phyloP scores from a whole-genome alignment of 2,113 vertebrate species.

The Amazona guildingii region DNA sequence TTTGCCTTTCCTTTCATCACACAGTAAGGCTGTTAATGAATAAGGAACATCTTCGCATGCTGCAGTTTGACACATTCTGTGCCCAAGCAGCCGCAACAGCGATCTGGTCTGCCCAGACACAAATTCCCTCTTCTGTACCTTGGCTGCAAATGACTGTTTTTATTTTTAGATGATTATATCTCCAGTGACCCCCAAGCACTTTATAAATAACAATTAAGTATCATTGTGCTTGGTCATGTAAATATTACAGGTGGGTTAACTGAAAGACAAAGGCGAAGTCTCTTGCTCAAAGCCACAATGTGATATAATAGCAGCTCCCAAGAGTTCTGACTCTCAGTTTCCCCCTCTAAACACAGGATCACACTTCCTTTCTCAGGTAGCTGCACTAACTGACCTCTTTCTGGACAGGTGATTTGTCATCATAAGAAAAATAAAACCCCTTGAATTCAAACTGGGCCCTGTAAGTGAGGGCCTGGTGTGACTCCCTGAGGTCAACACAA shows the following conservation, averaged over 20 bases:
- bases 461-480: background rate
- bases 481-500: background rate
- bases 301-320: background rate
- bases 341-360: background rate
- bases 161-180: background rate
- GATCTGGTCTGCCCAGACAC: background rate
- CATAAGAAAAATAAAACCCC: background rate
- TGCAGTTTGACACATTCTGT: background rate
- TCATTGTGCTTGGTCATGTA: accelerated
- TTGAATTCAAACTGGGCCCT: background rate
- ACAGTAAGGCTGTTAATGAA: background rate
- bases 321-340: background rate
- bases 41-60: background rate
- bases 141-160: background rate
- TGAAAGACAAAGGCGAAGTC: background rate
- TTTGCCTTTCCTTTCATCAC: conserved; percentile 51
- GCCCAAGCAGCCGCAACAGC: background rate
- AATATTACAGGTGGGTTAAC: background rate
- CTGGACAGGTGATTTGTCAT: background rate
- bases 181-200: background rate
- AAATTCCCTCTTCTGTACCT: background rate
- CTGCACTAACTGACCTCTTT: background rate
- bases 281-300: background rate
- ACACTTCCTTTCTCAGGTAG: background rate
- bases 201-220: background rate